Evolutionary conservation across 2,797 vertebrate genomes (phyloP).

Genomic region (Sternarchorhynchus goeldii): DNA sequence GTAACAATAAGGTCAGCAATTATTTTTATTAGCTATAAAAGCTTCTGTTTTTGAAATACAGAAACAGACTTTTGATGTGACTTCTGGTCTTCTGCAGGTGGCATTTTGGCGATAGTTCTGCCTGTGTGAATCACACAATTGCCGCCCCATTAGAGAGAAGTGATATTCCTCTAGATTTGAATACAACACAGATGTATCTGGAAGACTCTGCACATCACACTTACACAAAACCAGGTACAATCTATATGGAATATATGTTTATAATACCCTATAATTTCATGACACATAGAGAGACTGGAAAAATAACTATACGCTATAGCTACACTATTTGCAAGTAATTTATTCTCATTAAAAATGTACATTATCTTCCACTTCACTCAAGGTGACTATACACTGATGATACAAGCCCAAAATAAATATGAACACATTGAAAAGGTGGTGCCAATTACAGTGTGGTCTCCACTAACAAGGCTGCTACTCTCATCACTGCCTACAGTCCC

Average conservation of each 20-base stretch:
- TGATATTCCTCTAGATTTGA: conserved; percentile 46
- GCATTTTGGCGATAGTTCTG: conserved; percentile 76
- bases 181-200: conserved; percentile 61
- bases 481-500: conserved; percentile 54
- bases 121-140: conserved; percentile 55
- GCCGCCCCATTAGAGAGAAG: conserved; percentile 62
- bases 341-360: conserved; percentile 3
- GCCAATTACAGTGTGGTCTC: conserved; percentile 61
- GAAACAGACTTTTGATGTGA: conserved; percentile 13
- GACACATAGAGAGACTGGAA: not conserved
- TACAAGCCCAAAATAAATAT: conserved; percentile 66
- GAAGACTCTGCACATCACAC: conserved; percentile 68
- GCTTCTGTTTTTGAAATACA: not conserved
- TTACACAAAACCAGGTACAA: conserved; percentile 72
- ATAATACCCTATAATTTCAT: not conserved
- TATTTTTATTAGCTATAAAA: conserved; percentile 3
- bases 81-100: conserved; percentile 67
- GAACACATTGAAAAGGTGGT: conserved; percentile 52
- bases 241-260: not conserved
- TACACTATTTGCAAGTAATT: not conserved
- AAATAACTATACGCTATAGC: not conserved
- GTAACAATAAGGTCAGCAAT: conserved; percentile 71
- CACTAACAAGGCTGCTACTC: conserved; percentile 64
- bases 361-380: conserved; percentile 40
- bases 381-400: conserved; percentile 73